phyloP scores from a whole-genome alignment of 1,140 invertebrate genomes.

The Batillaria attramentaria region DNA sequence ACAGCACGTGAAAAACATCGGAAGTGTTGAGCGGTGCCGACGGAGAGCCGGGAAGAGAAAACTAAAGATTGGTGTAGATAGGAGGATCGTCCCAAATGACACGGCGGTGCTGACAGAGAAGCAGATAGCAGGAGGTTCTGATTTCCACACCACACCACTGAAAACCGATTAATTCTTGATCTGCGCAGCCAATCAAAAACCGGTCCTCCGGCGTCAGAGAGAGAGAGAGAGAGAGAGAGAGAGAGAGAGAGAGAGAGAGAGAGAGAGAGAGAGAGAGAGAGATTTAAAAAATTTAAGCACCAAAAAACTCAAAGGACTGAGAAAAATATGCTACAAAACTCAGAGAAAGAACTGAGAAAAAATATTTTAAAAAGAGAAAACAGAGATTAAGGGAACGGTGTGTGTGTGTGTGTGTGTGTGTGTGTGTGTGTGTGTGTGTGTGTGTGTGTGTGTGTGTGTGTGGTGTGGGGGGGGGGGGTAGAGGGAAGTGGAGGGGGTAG shows the following conservation, averaged over 20 bases:
- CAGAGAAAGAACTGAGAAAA: not conserved
- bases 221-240: slow-evolving; percentile 21
- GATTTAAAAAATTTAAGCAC: no score
- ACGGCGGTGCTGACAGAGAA: slow-evolving; percentile 1
- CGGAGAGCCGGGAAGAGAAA: no score
- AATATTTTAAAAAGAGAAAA: slow-evolving; percentile 12
- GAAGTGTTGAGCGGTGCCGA: no score
- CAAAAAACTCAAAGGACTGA: no score
- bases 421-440: not conserved
- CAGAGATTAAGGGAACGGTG: not conserved
- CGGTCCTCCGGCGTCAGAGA: not conserved
- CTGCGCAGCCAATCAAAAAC: slow-evolving; percentile 9
- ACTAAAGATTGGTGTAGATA: no score
- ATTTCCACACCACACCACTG: slow-evolving; percentile 7
- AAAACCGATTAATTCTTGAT: slow-evolving; percentile 26
- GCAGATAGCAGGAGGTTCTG: not conserved
- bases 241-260: slow-evolving; percentile 14
- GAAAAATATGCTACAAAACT: no score
- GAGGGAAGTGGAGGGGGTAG: no score
- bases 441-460: not conserved
- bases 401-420: slow-evolving; percentile 11
- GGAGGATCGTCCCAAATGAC: not conserved
- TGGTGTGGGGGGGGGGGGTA: no score
- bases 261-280: slow-evolving; percentile 1
- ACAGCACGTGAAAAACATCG: no score